Conservation (phyloP, 35 echinoderm and acorn worm species). For the Amphiura filiformis region DNA sequence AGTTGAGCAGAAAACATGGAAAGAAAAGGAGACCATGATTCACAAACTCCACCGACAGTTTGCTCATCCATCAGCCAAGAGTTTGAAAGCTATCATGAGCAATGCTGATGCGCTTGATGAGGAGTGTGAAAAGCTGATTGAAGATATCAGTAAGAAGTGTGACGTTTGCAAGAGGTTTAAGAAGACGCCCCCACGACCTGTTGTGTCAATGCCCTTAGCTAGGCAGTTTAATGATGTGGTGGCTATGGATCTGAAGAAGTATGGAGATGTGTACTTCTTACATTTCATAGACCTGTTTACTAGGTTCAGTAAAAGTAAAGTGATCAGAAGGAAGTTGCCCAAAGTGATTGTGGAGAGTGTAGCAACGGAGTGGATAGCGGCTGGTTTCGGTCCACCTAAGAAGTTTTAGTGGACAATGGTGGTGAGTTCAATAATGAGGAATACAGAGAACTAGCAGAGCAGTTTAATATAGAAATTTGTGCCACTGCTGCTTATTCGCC, state of each 20-base stretch:
- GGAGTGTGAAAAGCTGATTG: neutral
- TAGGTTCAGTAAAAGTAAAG: conserved; percentile 46
- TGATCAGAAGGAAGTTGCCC: conserved; percentile 30
- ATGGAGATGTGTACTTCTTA: conserved; percentile 33
- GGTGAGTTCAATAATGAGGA: conserved; percentile 19
- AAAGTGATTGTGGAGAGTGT: conserved; percentile 38
- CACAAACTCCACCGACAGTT: conserved; percentile 31
- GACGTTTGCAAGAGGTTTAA: conserved; percentile 52
- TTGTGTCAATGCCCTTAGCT: conserved; percentile 34
- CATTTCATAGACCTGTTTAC: conserved; percentile 45
- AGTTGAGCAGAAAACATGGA: neutral
- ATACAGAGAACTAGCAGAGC: conserved; percentile 20
- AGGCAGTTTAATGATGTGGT: conserved; percentile 49
- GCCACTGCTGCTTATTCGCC: conserved; percentile 9
- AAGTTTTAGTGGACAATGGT: conserved; percentile 17
- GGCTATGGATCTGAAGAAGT: conserved; percentile 33
- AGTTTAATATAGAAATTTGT: conserved; percentile 20
- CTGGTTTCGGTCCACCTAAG: conserved; percentile 40
- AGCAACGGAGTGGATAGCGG: conserved; percentile 54
- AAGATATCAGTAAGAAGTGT: conserved; percentile 54
- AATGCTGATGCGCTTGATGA: conserved; percentile 28
- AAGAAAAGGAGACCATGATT: conserved; percentile 38
- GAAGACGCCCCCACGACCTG: conserved; percentile 54
- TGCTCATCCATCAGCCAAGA: conserved; percentile 25
- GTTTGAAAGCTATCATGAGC: conserved; percentile 17